Conservation (phyloP, 2,888 invertebrate species). For the Lypha dubia region DNA sequence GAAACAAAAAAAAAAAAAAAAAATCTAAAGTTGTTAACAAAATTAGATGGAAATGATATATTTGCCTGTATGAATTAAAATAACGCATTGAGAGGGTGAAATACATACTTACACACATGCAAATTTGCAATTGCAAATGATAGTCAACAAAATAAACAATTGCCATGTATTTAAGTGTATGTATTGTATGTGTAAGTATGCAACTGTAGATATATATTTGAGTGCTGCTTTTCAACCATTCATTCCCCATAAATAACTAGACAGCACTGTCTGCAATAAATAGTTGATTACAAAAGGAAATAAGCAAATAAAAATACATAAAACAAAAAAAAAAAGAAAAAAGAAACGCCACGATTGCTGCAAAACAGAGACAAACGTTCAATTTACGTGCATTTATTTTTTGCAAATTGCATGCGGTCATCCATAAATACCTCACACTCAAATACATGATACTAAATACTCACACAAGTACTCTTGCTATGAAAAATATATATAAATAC, state of each 20-base stretch:
- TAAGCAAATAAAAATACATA: conserved; percentile 20
- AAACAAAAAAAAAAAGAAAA: neutral
- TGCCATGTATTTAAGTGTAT: conserved; percentile 43
- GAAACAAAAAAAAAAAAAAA: neutral
- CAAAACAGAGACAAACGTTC: conserved; percentile 67
- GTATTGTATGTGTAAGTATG: neutral
- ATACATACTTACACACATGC: too few relatives aligned
- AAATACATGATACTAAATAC: conserved; percentile 46
- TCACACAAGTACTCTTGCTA: conserved; percentile 12
- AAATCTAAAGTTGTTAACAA: conserved; percentile 28
- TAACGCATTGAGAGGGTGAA: conserved; percentile 14
- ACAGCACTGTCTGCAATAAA: conserved; percentile 61
- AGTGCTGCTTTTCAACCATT: conserved; percentile 8
- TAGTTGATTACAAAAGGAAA: conserved; percentile 48
- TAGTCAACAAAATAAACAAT: conserved; percentile 57
- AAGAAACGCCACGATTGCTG: conserved; percentile 31
- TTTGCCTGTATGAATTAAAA: too few relatives aligned
- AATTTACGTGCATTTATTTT: conserved; percentile 71
- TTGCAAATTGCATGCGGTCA: conserved; percentile 72
- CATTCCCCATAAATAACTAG: conserved; percentile 45
- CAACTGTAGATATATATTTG: conserved; percentile 5
- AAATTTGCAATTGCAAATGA: conserved; percentile 32
- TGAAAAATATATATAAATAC: too few relatives aligned
- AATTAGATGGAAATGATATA: conserved; percentile 44
- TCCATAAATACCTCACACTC: conserved; percentile 70